Base-by-base conservation (phyloP, 1,140 invertebrate species). In the Parapsyche elsis region DNA sequence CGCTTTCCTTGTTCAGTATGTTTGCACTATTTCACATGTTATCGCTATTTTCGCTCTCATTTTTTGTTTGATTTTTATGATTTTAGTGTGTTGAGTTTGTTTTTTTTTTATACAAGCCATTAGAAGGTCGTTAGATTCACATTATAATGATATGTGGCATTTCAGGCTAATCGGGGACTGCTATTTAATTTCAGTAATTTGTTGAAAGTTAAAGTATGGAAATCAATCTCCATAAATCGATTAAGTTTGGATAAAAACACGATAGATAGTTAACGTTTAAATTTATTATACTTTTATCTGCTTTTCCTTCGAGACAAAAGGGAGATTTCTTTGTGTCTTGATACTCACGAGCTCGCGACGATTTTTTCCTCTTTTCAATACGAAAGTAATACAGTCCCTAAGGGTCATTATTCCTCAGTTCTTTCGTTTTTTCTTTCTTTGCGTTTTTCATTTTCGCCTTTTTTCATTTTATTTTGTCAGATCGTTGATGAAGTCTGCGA, bases 171-270 rank as follows among this genome's bases (percentile, higher is more conserved):
- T 61, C 19, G 21, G n/a, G 57, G 7, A 1, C 57, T n/a, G 16
- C 57, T 21, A 7, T 61, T 61, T 61, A 61, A 61, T 61, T 61
- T 61, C 57, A 19, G 57, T 49, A 49, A 75, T 75, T 57, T 57
- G 73, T 75, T 57, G 73, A 57, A 75, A 57, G 23, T 30, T 21
- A 26, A 23, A n/a, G 49, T 14, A 21, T 30, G 30, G 24, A 75
- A 80, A 82, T 82, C 79, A 83, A 80, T 79, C 76, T 79, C 73
- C 79, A 80, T 81, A 81, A 83, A 83, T 83, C 79, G 76, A 80
- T 78, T 79, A 76, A 83, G 70, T 83, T 83, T 73, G 59, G 46
- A 76, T 57, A 80, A 76, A 83, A 83, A 80, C 79, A 76, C 81
- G 64, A 75, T 80, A 77, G 71, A 45, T 78, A 76, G 78, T 76